Base-by-base conservation (phyloP, 2,888 invertebrate genomes). In the Hedya salicella region DNA sequence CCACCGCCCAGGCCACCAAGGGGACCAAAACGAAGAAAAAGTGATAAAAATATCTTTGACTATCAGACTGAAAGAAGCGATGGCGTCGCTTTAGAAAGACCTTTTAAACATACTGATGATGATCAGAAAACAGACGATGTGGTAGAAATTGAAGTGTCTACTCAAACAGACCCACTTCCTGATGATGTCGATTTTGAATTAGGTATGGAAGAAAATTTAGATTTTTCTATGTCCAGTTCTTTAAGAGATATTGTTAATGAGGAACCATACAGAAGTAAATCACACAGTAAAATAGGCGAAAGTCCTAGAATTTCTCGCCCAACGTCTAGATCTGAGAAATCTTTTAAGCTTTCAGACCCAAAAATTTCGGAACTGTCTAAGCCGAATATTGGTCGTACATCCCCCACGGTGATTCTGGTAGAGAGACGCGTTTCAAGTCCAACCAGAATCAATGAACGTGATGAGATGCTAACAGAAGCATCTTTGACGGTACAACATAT, bases 1-100 rank as follows among this genome's bases (percentile, higher is more conserved):
- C 95, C 97, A 3, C 97, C 97, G 0, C 97, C 97, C 1, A 92
- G 97, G 66, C 97, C 97, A 40, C 96, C 97, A 0, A 93, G 97
- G 69, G 93, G 93, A 19, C 93, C 93, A 30, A 93, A 82, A 73
- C 83, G 88, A 68, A 88, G 87, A 71, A 90, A 83, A 74, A 83
- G 79, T 69, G 78, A 79, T 59, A 85, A 80, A 70, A 80, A 75
- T 46, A 77, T 75, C 9, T 74, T 73, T 19, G 82, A 83, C 39
- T 72, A 74, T 16, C 59, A 52, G 17, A 57, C 56, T 56, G 59
- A 67, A 17, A 53, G 62, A 5, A 74, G 75, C 52, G 63, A 67
- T 17, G 52, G 62, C 4, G 74, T 75, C 52, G 62, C 67, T 17
- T 69, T 73, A 17, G 79, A 79, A 49, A 62, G 73, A n/a, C 71